These are phyloP conservation scores for Ptychadena robeensis DNA, from an alignment of 2,797 vertebrate genomes.

Conservation along the genomic window DNA sequence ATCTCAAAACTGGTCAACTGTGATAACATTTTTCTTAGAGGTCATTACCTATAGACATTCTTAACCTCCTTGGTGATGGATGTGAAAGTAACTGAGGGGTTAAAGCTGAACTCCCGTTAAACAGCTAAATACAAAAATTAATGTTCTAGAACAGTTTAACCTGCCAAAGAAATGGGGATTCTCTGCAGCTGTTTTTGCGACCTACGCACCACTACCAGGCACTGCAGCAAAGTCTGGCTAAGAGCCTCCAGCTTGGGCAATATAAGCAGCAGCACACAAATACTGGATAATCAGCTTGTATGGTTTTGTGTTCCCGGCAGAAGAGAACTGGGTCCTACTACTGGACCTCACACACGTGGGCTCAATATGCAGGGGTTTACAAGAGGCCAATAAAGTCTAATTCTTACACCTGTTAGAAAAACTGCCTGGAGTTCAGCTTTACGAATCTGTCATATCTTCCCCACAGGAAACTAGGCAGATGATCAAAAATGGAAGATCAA, in stretches of 20 bases:
- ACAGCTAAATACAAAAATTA: not conserved
- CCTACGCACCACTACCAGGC: not conserved
- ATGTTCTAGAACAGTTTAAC: not conserved
- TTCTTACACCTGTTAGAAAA: not conserved
- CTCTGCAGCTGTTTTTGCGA: not conserved
- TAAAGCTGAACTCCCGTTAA: conserved; percentile 12
- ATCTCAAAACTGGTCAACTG: conserved; percentile 37
- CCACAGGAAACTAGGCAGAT: conserved; percentile 69
- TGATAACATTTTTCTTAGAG: not conserved
- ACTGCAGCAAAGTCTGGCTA: not conserved
- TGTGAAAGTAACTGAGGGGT: conserved; percentile 31
- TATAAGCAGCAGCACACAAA: not conserved
- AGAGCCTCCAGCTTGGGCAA: not conserved
- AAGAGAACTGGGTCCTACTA: not conserved
- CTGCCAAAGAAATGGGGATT: not conserved
- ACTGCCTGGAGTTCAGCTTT: not conserved
- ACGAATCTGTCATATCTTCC: conserved; percentile 28
- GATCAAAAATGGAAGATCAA: conserved; percentile 95
- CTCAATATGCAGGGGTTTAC: not conserved
- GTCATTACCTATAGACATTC: conserved; percentile 7
- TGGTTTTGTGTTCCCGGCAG: not conserved
- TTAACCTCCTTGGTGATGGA: conserved; percentile 33
- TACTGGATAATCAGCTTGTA: not conserved
- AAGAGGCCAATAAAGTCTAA: not conserved
- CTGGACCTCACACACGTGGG: too few species aligned